Percentiles rank a stretch among this genome's conserved stretches.
phyloP scores from a whole-genome alignment of 2,113 vertebrate species.

The Stegastes partitus region DNA sequence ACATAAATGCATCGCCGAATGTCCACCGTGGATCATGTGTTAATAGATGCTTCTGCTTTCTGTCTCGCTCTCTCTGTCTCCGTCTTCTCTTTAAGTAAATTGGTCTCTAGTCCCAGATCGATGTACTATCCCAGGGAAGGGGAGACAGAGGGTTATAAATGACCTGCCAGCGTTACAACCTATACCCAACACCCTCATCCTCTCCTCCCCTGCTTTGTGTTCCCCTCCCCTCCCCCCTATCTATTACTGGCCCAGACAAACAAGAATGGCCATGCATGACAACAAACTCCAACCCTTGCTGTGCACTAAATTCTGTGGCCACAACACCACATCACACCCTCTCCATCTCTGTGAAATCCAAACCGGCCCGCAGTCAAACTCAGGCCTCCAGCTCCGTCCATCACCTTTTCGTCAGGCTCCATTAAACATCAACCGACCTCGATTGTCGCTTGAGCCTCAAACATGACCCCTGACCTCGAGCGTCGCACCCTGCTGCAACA shows the following conservation, averaged over 20 bases:
- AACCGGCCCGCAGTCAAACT: constrained; percentile 7
- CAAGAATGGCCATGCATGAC: constrained; percentile 60
- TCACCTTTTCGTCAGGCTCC: constrained; percentile 53
- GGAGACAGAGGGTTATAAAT: constrained; percentile 64
- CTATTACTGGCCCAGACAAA: constrained; percentile 54
- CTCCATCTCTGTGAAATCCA: constrained; percentile 33
- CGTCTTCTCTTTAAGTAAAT: constrained; percentile 33
- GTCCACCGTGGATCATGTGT: not conserved
- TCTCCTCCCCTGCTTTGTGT: constrained; percentile 26
- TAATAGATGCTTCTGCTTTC: not conserved
- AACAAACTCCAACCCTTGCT: constrained; percentile 46
- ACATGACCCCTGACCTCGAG: constrained; percentile 55
- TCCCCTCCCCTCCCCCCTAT: constrained; percentile 36
- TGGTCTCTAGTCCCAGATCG: constrained; percentile 42
- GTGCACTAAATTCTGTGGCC: not conserved
- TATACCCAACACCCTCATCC: constrained; percentile 40
- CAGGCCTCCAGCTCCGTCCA: constrained; percentile 15
- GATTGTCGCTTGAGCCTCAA: constrained; percentile 42
- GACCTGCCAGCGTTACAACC: constrained; percentile 53
- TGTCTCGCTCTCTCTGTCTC: not conserved
- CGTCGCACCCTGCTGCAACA: constrained; percentile 11
- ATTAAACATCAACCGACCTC: constrained; percentile 52
- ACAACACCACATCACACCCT: not conserved
- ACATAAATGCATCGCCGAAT: not conserved
- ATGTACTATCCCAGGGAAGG: constrained; percentile 25